Conservation (phyloP, 1,140 invertebrate species). For the Oscheius sp. region DNA sequence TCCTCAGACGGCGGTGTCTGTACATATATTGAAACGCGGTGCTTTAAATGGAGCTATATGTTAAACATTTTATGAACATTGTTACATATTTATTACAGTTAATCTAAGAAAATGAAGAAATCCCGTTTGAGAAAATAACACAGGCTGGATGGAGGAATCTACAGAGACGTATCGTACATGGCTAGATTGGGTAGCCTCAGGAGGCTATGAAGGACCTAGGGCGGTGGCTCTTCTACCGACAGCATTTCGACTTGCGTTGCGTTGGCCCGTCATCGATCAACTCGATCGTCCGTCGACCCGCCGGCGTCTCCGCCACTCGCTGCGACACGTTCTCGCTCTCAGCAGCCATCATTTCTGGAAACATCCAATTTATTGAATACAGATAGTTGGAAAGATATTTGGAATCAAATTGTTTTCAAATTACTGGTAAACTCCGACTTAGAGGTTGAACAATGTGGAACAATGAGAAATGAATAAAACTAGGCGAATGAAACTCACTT, state of each 20-base stretch:
- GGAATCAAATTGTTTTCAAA: no score
- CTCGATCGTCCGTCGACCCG: conserved; percentile 5
- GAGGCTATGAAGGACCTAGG: neutral
- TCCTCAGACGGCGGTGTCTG: conserved; percentile 17
- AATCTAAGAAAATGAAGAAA: conserved; percentile 10
- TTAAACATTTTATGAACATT: neutral
- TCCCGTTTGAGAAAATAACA: neutral
- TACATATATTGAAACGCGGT: conserved; percentile 9
- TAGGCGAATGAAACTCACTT: conserved; percentile 19
- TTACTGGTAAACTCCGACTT: neutral
- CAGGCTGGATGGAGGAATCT: no score
- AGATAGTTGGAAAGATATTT: no score
- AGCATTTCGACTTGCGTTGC: neutral
- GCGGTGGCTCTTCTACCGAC: conserved; percentile 1
- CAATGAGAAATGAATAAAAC: neutral
- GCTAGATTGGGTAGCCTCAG: no score
- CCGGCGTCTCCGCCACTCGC: neutral
- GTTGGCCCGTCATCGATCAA: conserved; percentile 16
- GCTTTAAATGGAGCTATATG: conserved; percentile 6
- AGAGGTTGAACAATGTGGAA: neutral
- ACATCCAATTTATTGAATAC: no score
- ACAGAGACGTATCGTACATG: no score
- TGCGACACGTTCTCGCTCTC: neutral
- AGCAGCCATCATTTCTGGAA: conserved; percentile 16
- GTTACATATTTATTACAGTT: neutral